Percentiles rank a stretch among this genome's conserved stretches.
Conservation (phyloP, 2,888 invertebrate genomes). For the Thecophora atra region DNA sequence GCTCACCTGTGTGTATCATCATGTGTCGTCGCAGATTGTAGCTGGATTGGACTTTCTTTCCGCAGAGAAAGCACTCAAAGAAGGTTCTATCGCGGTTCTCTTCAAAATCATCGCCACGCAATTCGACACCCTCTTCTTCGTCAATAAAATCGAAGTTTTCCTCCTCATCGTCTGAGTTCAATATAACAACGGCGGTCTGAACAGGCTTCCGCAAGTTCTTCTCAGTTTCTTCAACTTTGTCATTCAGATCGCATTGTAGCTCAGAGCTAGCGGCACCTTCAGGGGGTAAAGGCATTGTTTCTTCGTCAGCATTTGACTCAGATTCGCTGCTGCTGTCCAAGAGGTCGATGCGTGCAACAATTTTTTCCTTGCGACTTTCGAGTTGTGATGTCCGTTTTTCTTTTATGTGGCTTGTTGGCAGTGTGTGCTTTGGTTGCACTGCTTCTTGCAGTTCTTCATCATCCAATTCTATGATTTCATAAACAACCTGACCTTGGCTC, state of each 20-base stretch:
- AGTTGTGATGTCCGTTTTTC: neutral
- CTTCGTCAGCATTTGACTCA: conserved; percentile 40
- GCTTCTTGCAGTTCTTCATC: conserved; percentile 51
- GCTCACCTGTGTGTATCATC: conserved; percentile 65
- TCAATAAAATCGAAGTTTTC: conserved; percentile 47
- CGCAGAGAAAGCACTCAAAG: conserved; percentile 63
- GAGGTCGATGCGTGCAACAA: conserved; percentile 57
- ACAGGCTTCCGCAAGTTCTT: neutral
- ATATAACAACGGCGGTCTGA: conserved; percentile 37
- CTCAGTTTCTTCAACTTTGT: conserved; percentile 27
- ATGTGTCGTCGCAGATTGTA: conserved; percentile 64
- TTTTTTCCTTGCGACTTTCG: conserved; percentile 44
- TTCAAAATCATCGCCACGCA: conserved; percentile 56
- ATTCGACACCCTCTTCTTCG: conserved; percentile 47
- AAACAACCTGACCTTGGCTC: conserved; percentile 41
- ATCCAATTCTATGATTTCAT: conserved; percentile 57
- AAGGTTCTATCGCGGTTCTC: conserved; percentile 58
- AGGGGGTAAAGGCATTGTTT: conserved; percentile 44
- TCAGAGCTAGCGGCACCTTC: conserved; percentile 52
- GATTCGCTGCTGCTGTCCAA: conserved; percentile 54
- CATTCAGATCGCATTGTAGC: conserved; percentile 47
- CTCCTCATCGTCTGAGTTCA: conserved; percentile 44
- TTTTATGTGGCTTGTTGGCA: neutral
- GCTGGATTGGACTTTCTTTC: conserved; percentile 62
- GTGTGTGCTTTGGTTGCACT: conserved; percentile 1